Evolutionary conservation across 2,797 vertebrate species (phyloP).

Genomic region (Sebastes minor): DNA sequence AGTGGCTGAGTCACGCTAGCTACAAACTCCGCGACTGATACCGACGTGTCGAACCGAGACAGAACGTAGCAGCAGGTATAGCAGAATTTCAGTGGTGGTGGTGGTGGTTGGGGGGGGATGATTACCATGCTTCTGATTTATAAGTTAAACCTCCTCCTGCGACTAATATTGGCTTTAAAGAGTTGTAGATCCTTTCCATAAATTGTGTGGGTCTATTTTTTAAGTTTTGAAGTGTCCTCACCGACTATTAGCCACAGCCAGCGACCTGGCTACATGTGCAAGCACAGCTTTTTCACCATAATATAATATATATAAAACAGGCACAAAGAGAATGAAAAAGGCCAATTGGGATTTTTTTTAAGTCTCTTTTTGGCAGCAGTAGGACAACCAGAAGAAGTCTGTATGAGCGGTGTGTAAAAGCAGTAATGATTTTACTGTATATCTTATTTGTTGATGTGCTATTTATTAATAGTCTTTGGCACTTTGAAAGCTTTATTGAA

Average conservation of each 20-base stretch:
- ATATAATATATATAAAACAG: conserved; percentile 26
- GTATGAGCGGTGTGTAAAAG: conserved; percentile 38
- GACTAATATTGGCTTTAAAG: conserved; percentile 76
- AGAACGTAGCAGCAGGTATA: conserved; percentile 63
- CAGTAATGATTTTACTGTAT: conserved; percentile 52
- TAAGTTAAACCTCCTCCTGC: conserved; percentile 65
- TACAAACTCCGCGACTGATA: conserved; percentile 1
- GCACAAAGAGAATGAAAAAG: background rate
- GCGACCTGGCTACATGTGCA: conserved; percentile 35
- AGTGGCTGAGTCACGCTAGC: conserved; percentile 83
- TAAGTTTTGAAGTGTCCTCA: conserved; percentile 56
- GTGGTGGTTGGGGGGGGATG: conserved; percentile 34
- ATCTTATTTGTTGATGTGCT: conserved; percentile 67
- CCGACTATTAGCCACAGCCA: conserved; percentile 32
- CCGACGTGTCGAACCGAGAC: conserved; percentile 33
- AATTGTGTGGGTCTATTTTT: conserved; percentile 53
- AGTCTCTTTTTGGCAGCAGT: conserved; percentile 23
- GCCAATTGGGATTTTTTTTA: conserved; percentile 14
- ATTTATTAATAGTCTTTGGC: conserved; percentile 65
- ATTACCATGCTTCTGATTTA: conserved; percentile 64
- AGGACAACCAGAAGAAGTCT: conserved; percentile 30
- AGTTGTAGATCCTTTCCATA: conserved; percentile 55
- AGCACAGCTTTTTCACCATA: conserved; percentile 53
- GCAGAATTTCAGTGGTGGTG: conserved; percentile 62
- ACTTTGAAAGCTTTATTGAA: conserved; percentile 62